Conservation (phyloP, 2,888 invertebrate genomes). For the Xanthostigma xanthostigma region DNA sequence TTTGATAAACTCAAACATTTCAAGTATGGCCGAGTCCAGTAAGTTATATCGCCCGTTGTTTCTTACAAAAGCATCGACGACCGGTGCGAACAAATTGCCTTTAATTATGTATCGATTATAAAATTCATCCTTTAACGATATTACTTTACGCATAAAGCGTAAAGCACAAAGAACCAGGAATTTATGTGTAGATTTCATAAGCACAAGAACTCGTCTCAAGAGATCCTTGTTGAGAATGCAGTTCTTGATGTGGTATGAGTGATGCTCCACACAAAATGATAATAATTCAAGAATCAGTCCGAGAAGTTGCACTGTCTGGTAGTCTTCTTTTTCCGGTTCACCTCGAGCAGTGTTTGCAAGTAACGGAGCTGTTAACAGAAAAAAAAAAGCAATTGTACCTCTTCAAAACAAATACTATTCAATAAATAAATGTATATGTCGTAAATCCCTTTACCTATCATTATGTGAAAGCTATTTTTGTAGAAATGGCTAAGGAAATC, state of each 20-base stretch:
- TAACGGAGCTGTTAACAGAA: slow-evolving; percentile 56
- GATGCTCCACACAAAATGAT: slow-evolving; percentile 98
- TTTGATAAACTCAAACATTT: slow-evolving; percentile 98
- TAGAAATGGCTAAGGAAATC: slow-evolving; percentile 98
- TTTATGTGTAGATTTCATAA: slow-evolving; percentile 94
- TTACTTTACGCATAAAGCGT: slow-evolving; percentile 92
- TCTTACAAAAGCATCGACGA: slow-evolving; percentile 88
- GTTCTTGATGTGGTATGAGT: slow-evolving; percentile 96
- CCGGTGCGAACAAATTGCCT: slow-evolving; percentile 87
- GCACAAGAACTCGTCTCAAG: slow-evolving; percentile 82
- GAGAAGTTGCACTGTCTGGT: slow-evolving; percentile 88
- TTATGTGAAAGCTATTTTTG: slow-evolving; percentile 91
- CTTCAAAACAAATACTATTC: slow-evolving; percentile 3
- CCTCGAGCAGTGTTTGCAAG: slow-evolving; percentile 84
- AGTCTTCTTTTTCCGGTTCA: slow-evolving; percentile 84
- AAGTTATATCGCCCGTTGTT: slow-evolving; percentile 98
- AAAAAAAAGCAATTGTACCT: slow-evolving; percentile 7
- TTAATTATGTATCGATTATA: slow-evolving; percentile 93
- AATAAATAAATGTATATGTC: slow-evolving; percentile 1
- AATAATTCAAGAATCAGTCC: slow-evolving; percentile 90
- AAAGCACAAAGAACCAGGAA: slow-evolving; percentile 94
- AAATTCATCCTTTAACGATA: slow-evolving; percentile 95
- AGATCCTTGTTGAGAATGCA: slow-evolving; percentile 95
- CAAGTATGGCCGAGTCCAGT: slow-evolving; percentile 95
- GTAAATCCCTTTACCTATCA: slow-evolving; percentile 52